phyloP scores from a whole-genome alignment of 2,888 invertebrate genomes.

The Rotaria sp. region DNA sequence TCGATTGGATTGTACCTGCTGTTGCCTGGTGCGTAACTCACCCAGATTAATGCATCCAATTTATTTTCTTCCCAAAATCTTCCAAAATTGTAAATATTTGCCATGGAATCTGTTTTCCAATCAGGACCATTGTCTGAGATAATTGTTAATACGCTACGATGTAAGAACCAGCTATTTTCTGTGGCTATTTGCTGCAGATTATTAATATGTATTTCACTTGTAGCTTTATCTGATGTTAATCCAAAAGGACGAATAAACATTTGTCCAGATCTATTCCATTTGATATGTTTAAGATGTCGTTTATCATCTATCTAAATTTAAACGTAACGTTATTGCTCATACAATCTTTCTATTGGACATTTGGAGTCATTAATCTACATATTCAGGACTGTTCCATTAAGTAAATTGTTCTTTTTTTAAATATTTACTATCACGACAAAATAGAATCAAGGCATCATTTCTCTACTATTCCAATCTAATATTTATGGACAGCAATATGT shows the following conservation, averaged over 20 bases:
- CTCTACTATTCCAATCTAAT: no score
- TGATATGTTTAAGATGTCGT: neutral
- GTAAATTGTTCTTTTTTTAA: no score
- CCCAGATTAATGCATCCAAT: neutral
- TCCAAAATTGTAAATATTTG: neutral
- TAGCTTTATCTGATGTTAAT: neutral
- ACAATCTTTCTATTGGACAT: no score
- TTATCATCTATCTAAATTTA: neutral
- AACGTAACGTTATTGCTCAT: neutral
- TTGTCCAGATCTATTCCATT: neutral
- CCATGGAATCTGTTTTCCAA: neutral
- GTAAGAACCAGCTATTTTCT: neutral
- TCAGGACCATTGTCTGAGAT: neutral
- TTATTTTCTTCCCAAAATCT: neutral
- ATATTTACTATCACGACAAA: no score
- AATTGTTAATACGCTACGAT: neutral
- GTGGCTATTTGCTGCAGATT: neutral
- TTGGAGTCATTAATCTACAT: no score
- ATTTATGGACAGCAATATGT: no score
- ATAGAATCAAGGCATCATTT: no score
- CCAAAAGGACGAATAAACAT: neutral
- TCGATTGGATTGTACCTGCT: neutral
- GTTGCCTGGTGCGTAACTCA: neutral
- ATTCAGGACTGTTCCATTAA: no score
- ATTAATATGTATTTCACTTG: neutral